phyloP scores from a whole-genome alignment of 2,797 vertebrate species.

The Xenentodon cancila region DNA sequence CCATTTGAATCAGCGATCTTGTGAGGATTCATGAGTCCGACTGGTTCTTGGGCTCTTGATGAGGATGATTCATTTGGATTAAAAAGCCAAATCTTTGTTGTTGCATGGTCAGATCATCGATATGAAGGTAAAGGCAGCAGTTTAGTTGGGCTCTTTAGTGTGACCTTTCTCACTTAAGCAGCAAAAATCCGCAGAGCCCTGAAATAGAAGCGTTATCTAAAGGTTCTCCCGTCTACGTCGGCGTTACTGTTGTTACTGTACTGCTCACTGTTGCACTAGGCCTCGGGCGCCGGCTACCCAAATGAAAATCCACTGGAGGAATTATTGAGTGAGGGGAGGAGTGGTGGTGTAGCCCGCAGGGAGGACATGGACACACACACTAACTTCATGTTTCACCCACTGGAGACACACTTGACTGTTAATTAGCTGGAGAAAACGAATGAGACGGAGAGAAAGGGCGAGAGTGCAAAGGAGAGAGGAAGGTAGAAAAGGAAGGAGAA shows the following conservation, averaged over 20 bases:
- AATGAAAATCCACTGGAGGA: slow-evolving; percentile 79
- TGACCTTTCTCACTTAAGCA: slow-evolving; percentile 1
- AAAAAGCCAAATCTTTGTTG: no score
- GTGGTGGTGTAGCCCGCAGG: slow-evolving; percentile 62
- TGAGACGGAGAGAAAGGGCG: slow-evolving; percentile 58
- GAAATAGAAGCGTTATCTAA: slow-evolving; percentile 15
- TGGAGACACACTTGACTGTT: slow-evolving; percentile 76
- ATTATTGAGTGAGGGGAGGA: slow-evolving; percentile 70
- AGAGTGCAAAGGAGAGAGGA: slow-evolving; percentile 38
- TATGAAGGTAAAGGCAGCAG: background rate
- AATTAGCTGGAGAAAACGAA: slow-evolving; percentile 75
- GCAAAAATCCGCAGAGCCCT: slow-evolving; percentile 7
- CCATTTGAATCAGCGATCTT: no score
- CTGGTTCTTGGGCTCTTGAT: no score
- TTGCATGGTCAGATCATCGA: background rate
- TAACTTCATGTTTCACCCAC: slow-evolving; percentile 68
- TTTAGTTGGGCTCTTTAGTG: background rate
- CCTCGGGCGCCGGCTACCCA: slow-evolving; percentile 66
- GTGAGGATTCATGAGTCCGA: no score
- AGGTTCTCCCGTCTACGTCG: slow-evolving; percentile 23
- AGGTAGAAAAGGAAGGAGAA: slow-evolving; percentile 23
- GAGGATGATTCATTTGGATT: no score
- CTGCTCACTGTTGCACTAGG: slow-evolving; percentile 43
- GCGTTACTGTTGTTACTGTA: no score
- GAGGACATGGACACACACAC: slow-evolving; percentile 38